phyloP scores from a whole-genome alignment of 1,140 invertebrate species.

The Aphelenchoides fujianensis region DNA sequence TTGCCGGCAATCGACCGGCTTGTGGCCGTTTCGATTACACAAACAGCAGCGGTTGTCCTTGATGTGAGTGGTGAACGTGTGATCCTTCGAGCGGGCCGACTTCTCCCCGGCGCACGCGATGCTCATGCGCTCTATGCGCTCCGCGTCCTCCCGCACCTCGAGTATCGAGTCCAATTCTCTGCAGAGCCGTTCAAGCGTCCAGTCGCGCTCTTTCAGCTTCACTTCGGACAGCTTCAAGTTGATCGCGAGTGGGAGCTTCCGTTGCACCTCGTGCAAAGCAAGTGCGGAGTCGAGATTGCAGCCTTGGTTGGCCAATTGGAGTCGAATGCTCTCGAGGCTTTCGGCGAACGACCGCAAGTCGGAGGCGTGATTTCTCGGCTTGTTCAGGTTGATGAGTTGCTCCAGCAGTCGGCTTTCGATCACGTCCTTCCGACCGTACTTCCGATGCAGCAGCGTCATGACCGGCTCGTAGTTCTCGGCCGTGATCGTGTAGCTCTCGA shows the following conservation, averaged over 20 bases:
- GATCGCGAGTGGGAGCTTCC: background rate
- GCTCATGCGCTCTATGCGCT: background rate
- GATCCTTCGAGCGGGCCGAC: background rate
- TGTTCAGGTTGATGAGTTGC: background rate
- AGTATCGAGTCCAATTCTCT: background rate
- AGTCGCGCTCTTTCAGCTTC: background rate
- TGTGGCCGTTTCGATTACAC: too few relatives aligned
- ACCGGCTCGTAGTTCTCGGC: background rate
- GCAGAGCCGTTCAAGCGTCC: background rate
- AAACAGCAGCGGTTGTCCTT: too few relatives aligned
- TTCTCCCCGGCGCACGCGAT: background rate
- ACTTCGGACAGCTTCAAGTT: background rate
- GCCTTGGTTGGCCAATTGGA: background rate
- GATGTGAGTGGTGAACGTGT: background rate
- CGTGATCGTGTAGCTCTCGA: background rate
- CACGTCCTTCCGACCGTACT: background rate
- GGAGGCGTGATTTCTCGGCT: background rate
- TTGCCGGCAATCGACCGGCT: too few relatives aligned
- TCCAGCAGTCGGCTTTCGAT: background rate
- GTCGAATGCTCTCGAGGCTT: background rate
- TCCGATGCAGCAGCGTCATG: background rate
- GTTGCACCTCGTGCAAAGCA: background rate
- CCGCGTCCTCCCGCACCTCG: background rate
- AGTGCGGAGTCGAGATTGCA: background rate
- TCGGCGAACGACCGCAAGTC: background rate